These are phyloP conservation scores for Nomada ferruginata DNA, from an alignment of 2,888 invertebrate genomes.

Conservation along the genomic window DNA sequence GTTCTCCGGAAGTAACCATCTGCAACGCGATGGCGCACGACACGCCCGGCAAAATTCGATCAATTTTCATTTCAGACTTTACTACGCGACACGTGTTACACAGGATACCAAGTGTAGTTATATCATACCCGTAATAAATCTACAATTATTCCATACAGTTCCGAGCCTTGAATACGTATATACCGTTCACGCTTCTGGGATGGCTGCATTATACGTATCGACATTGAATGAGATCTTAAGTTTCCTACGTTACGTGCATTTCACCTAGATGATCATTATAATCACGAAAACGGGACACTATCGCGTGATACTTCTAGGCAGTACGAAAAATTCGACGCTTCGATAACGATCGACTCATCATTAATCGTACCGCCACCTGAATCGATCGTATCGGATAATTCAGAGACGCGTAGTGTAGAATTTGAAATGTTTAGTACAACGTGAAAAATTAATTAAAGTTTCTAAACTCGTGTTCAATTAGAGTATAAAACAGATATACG, in stretches of 20 bases:
- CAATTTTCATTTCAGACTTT: slow-evolving; percentile 7
- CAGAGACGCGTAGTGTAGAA: neutral
- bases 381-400: neutral
- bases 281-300: slow-evolving; percentile 18
- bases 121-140: slow-evolving; percentile 29
- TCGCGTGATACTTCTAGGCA: neutral
- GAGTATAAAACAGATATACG: neutral
- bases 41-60: neutral
- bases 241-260: slow-evolving; percentile 45
- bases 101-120: slow-evolving; percentile 8
- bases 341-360: neutral
- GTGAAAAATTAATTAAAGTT: neutral
- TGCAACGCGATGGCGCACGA: neutral
- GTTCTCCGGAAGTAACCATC: neutral
- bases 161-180: slow-evolving; percentile 49
- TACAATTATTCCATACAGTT: slow-evolving; percentile 33
- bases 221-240: slow-evolving; percentile 56
- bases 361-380: neutral
- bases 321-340: neutral
- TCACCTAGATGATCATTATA: slow-evolving; percentile 42
- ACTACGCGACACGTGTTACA: slow-evolving; percentile 23
- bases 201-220: slow-evolving; percentile 50
- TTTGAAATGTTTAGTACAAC: neutral
- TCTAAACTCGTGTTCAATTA: neutral
- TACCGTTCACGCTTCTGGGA: slow-evolving; percentile 56